Evolutionary conservation across 2,888 invertebrate genomes (phyloP), one percentile per base, ranked within the genome.

Genomic region (Hetaerina titia): DNA sequence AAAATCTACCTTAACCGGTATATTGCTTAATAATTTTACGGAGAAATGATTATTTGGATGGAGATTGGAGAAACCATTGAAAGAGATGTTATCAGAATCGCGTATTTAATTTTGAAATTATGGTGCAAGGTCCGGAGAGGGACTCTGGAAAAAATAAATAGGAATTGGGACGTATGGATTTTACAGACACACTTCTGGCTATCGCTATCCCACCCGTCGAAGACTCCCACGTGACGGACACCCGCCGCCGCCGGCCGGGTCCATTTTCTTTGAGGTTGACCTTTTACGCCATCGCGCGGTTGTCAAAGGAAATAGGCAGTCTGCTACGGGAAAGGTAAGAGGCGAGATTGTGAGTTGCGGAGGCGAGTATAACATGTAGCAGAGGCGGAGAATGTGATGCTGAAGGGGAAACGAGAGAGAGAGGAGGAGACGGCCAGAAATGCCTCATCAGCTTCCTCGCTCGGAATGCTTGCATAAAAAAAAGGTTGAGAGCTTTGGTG

Each of bases 211-310:
- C 22, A 19, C 0, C 69, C 69, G 7, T 25, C 81, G 60, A 45
- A 45, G 45, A 60, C 5, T 60, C 60, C 60, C 13, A 17, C 60
- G 1, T 4, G 45, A 45, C 45, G 45, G 45, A 45, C 45, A 4
- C 60, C 17, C 60, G 17, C 11, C 60, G 74, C 89, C 89, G 13
- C 9, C 89, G 56, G 25, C 69, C 22, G 81, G 81, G 81, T 81
- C 81, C 81, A 81, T 81, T 81, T 81, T 92, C 92, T 92, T 92
- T 92, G 69, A 56, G 22, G 92, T 25, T 0, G 25, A 64, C 56
- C 92, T 25, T 64, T 90, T 64, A 64, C 90, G 90, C 90, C 90
- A 63, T 64, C 90, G 31, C 7, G 22, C 63, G 90, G 90, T 31
- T 11, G 64, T 64, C 64, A 64, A 45, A 22, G 81, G 81, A 81